phyloP scores from a whole-genome alignment of 1,140 invertebrate genomes.

The Drosophila ohnishii region DNA sequence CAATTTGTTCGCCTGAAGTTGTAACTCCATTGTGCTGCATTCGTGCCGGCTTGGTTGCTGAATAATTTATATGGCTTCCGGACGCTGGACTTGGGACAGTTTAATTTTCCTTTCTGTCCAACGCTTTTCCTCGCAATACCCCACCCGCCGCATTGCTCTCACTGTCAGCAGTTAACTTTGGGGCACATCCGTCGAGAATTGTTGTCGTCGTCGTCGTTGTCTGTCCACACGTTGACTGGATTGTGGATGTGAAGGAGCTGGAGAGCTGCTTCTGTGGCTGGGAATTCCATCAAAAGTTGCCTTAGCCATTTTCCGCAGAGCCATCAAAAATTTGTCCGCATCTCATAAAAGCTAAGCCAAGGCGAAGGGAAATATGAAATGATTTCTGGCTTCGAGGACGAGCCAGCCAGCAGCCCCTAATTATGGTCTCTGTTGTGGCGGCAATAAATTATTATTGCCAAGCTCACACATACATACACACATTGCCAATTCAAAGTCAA shows the following conservation, averaged over 20 bases:
- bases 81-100: conserved; percentile 9
- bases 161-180: conserved; percentile 51
- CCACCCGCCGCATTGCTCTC: conserved; percentile 1
- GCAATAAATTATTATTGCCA: conserved; percentile 51
- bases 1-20: conserved; percentile 7
- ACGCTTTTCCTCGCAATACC: neutral
- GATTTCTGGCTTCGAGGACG: conserved; percentile 39
- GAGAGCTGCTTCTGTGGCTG: conserved; percentile 1
- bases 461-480: neutral
- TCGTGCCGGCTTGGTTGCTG: conserved; percentile 5
- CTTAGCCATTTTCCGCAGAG: conserved; percentile 38
- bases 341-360: conserved; percentile 58
- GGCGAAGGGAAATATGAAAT: conserved; percentile 46
- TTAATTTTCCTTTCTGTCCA: conserved; percentile 27
- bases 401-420: conserved; percentile 6
- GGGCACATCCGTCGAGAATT: conserved; percentile 61
- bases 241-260: conserved; percentile 7
- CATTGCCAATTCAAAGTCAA: conserved; percentile 69
- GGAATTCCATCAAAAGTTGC: conserved; percentile 68
- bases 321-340: conserved; percentile 76
- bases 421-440: conserved; percentile 12
- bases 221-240: conserved; percentile 35
- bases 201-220: conserved; percentile 18
- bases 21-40: conserved; percentile 19
- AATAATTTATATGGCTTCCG: conserved; percentile 31